Evolutionary conservation across 2,797 vertebrate genomes (phyloP).

Genomic region (Helicolenus hilgendorfi): DNA sequence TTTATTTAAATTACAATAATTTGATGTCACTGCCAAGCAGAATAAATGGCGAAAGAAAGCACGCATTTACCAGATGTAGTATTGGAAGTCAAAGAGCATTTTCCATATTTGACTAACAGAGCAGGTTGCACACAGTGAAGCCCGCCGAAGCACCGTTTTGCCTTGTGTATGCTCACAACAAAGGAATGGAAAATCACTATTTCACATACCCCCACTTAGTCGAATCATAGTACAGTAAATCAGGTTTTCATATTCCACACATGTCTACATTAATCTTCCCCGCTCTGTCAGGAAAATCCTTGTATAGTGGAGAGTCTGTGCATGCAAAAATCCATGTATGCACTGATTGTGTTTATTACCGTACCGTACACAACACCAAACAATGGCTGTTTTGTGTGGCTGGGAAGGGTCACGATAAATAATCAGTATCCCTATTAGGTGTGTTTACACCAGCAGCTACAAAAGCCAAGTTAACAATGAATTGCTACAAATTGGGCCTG

Average conservation of each 20-base stretch:
- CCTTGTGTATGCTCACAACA: constrained; percentile 9
- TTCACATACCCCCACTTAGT: constrained; percentile 46
- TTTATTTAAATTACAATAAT: constrained; percentile 4
- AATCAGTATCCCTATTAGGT: constrained; percentile 43
- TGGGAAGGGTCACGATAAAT: constrained; percentile 26
- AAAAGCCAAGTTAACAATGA: constrained; percentile 35
- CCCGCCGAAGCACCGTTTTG: neutral
- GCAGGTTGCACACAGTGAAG: constrained; percentile 24
- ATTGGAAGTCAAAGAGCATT: constrained; percentile 2
- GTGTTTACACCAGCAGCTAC: constrained; percentile 27
- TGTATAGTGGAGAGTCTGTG: neutral
- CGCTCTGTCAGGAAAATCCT: constrained; percentile 36
- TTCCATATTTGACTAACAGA: constrained; percentile 33
- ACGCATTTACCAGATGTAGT: constrained; percentile 16
- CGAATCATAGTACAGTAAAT: constrained; percentile 35
- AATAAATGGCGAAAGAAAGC: neutral
- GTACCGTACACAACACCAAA: constrained; percentile 24
- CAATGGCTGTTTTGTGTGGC: constrained; percentile 31
- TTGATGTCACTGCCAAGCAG: neutral
- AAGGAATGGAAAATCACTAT: constrained; percentile 45
- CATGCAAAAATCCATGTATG: constrained; percentile 38
- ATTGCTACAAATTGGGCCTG: constrained; percentile 29
- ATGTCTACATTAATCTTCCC: constrained; percentile 52
- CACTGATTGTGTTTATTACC: constrained; percentile 27
- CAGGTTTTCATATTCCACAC: constrained; percentile 34